These are phyloP conservation scores for Argyresthia albistria DNA, from an alignment of 2,888 invertebrate genomes.

Conservation along the genomic window DNA sequence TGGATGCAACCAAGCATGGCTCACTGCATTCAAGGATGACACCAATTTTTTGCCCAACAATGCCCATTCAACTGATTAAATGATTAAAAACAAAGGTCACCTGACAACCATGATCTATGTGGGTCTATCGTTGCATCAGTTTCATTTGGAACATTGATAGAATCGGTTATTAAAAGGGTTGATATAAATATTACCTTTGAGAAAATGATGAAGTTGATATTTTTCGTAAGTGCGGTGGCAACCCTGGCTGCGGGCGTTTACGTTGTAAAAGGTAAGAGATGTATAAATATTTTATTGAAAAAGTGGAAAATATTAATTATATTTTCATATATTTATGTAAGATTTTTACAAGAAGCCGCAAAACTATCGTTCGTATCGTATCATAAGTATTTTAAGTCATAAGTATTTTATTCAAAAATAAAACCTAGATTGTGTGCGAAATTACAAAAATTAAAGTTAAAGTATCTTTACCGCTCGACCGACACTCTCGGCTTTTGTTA, in stretches of 20 bases:
- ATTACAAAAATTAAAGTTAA: too few relatives aligned
- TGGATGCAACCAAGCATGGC: slow-evolving; percentile 10
- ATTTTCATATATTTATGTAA: too few relatives aligned
- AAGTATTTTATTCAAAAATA: too few relatives aligned
- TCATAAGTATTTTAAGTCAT: too few relatives aligned
- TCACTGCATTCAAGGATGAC: slow-evolving; percentile 49
- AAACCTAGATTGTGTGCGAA: too few relatives aligned
- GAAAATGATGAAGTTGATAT: slow-evolving; percentile 14
- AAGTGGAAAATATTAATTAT: too few relatives aligned
- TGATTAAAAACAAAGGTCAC: slow-evolving; percentile 29
- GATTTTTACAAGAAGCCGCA: too few relatives aligned
- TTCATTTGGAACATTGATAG: slow-evolving; percentile 11
- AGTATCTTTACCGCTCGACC: too few relatives aligned
- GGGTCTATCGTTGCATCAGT: slow-evolving; percentile 17
- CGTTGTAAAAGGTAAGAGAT: slow-evolving; percentile 40
- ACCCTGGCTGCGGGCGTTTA: slow-evolving; percentile 30
- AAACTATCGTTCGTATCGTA: too few relatives aligned
- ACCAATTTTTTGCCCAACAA: slow-evolving; percentile 32
- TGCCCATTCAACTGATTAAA: slow-evolving; percentile 21
- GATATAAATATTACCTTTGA: slow-evolving; percentile 11
- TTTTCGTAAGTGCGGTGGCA: slow-evolving; percentile 19
- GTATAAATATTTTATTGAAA: too few relatives aligned
- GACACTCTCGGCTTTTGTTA: too few relatives aligned
- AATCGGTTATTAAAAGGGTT: slow-evolving; percentile 18
- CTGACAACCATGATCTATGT: slow-evolving; percentile 18